Evolutionary conservation across 2,888 invertebrate genomes (phyloP), one percentile per base, ranked within the genome.

Genomic region (Limulus polyphemus): DNA sequence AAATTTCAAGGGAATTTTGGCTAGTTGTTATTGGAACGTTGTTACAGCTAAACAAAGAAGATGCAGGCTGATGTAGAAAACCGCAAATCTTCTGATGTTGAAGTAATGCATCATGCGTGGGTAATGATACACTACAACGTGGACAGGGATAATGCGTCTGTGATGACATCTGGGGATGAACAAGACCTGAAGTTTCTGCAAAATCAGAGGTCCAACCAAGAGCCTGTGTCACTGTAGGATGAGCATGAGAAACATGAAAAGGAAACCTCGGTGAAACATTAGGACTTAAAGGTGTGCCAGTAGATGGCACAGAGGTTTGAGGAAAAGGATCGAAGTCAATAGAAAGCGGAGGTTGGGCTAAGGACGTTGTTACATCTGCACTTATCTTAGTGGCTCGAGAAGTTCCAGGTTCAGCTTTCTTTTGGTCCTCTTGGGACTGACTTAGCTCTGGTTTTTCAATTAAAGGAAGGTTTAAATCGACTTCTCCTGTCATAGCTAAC

Each of bases 401-500:
- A 32, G 32, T 32, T 32, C 32, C 32, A 32, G 32, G 3, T 32
- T 32, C 32, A 32, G 32, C 32, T 3, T 32, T 32, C 32, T 32
- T 32, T 5, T 32, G 32, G 32, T 32, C 32, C 1, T 32, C 32
- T 7, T 32, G 32, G 32, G 32, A 32, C 58, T 67, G 74, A 73
- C 59, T 77, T 75, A 65, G 76, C 71, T 83, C 84, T 69, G 89
- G 88, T 72, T 91, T 90, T 77, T 93, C 93, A 71, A 91, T 88
- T 70, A 92, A 79, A 65, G 91, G 90, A 73, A 87, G 84, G 65
- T 84, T 84, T 69, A 90, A 80, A 77, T 93, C 91, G 70, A 92
- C 83, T 77, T 92, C 91, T 64, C 91, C 91, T 68, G 86, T 83
- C 68, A 89, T 83, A 57, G 90, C 88, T 69, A 90, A 81, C 77